Percentiles rank a stretch among this genome's conserved stretches.
Conservation (phyloP, 2,113 vertebrate species). For the Coturnix japonica region DNA sequence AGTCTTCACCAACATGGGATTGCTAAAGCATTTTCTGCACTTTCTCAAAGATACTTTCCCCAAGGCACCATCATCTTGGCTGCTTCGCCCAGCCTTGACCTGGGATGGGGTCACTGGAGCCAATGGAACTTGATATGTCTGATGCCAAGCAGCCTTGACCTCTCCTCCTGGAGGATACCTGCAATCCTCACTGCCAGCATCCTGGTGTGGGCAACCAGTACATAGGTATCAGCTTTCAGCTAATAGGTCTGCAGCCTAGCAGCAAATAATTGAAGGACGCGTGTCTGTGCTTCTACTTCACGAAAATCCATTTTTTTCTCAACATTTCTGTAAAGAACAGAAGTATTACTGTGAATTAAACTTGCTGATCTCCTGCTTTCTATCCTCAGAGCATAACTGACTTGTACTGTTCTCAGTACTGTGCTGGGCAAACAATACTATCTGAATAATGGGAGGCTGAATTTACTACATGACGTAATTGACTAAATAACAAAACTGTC, state of each 20-base stretch:
- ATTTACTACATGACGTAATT: neutral
- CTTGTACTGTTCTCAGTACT: neutral
- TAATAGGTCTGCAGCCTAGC: neutral
- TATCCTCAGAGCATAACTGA: neutral
- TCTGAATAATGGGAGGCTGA: neutral
- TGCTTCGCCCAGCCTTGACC: rapidly evolving
- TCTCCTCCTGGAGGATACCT: neutral
- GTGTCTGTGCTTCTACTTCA: neutral
- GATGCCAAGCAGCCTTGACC: rapidly evolving
- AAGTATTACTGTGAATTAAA: neutral
- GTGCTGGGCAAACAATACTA: neutral
- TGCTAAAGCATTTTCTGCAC: neutral
- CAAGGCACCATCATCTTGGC: rapidly evolving
- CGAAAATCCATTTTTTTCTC: neutral
- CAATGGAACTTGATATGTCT: rapidly evolving
- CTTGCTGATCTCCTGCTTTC: neutral
- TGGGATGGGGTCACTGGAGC: rapidly evolving
- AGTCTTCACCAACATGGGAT: neutral
- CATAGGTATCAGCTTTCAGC: neutral
- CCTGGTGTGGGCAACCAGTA: neutral
- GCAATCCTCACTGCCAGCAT: neutral
- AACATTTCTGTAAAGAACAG: neutral
- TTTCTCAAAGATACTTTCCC: neutral
- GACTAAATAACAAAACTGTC: neutral
- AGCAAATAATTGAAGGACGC: neutral